A percentile compares a stretch with the other conserved stretches of the same genome.
phyloP scores from a whole-genome alignment of 2,113 vertebrate genomes.

The Anoura caudifer region DNA sequence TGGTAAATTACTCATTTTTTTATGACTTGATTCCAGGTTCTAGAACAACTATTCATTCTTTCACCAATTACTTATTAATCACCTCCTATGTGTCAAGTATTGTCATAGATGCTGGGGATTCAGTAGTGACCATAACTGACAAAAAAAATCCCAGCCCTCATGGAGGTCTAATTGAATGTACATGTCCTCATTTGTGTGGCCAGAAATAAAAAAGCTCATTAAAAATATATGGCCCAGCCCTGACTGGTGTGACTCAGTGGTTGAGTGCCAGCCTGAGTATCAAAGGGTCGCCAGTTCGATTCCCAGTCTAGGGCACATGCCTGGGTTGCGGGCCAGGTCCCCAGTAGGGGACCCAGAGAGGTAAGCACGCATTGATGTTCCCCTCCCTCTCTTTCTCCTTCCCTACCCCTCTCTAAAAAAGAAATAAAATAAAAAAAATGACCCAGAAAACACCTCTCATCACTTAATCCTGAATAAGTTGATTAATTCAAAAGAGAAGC shows the following conservation, averaged over 20 bases:
- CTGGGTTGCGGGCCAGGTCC: no score
- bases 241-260: no score
- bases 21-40: background rate
- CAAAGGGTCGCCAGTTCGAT: no score
- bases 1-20: background rate
- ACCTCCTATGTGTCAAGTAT: background rate
- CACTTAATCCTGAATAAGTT: background rate
- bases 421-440: background rate
- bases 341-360: no score
- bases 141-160: background rate
- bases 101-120: background rate
- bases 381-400: no score
- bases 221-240: background rate
- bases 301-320: no score
- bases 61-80: background rate
- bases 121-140: background rate
- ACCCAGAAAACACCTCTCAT: background rate
- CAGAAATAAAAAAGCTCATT: background rate
- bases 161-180: background rate
- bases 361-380: no score
- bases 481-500: background rate
- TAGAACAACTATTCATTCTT: background rate
- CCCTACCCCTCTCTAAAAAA: no score
- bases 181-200: background rate
- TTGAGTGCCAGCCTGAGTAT: no score